Evolutionary conservation across 2,797 vertebrate species (phyloP), one percentile per base, ranked within the genome.

Genomic region (Trichosurus vulpecula): DNA sequence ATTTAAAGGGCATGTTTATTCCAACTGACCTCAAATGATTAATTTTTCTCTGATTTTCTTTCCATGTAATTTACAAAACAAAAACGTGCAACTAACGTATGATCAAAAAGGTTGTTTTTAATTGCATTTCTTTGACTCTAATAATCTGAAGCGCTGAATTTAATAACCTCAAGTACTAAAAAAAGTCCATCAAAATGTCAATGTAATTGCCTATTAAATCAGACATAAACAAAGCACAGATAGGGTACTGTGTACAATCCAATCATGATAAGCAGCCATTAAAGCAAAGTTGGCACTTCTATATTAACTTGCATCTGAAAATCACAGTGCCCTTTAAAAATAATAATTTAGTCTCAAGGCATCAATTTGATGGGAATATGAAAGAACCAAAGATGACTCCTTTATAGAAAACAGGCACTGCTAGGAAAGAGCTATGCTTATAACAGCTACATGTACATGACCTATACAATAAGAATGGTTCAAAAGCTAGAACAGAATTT

Each of bases 121-220:
- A 96, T 96, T 92, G 41, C 16, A 92, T 54, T 93, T 10, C 58
- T 94, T 94, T 96, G 54, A 89, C 54, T 97, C 93, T 96, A 97
- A 94, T 96, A 97, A 96, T 92, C 61, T 91, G 52, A 94, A 97
- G 41, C 55, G 56, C 35, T 52, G 66, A 94, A 89, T 95, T 95
- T 97, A 97, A 95, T 96, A 95, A 95, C 22, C 13, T 90, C 14
- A 66, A 61, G 52, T 13, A 66, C 0, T 95, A 19, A 90, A 91
- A 81, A 35, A 25, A 94, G 51, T 97, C 92, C 94, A 92, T 93
- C 92, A 95, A 97, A 94, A 97, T 94, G 93, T 94, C 97, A 97
- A 8, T 94, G 54, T 92, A 96, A 92, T 81, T 95, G 27, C 74
- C 54, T 94, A 90, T 94, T 94, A 95, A 91, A 90, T 47, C 30